These are phyloP conservation scores for Cryptomyrus ogoouensis DNA, from an alignment of 2,113 vertebrate species.

Conservation along the genomic window DNA sequence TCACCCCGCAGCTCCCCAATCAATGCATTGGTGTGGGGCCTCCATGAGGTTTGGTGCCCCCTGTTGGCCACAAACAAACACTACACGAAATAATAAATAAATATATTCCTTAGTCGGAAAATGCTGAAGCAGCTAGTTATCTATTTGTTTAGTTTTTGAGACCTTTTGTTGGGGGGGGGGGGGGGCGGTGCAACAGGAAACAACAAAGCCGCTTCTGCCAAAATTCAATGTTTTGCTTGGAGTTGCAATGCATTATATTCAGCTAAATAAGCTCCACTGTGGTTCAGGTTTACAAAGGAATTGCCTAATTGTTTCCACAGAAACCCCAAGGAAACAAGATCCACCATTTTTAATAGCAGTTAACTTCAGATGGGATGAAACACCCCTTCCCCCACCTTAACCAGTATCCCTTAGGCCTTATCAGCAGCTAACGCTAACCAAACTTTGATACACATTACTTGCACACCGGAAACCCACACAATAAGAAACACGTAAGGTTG, in stretches of 20 bases:
- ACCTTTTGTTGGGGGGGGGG: background rate
- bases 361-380: background rate
- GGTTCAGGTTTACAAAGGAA: background rate
- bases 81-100: background rate
- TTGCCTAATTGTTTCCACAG: background rate
- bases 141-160: background rate
- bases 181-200: background rate
- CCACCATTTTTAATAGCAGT: background rate
- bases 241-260: background rate
- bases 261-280: background rate
- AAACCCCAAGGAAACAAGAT: background rate
- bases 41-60: background rate
- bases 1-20: background rate
- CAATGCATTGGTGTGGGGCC: background rate
- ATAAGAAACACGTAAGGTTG: conserved; percentile 33
- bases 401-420: background rate
- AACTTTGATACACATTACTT: background rate
- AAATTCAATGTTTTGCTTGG: background rate
- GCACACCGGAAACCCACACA: background rate
- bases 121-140: background rate
- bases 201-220: background rate
- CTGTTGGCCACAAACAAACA: background rate
- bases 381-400: background rate
- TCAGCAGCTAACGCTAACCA: background rate
- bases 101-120: background rate